phyloP scores from a whole-genome alignment of 2,797 vertebrate genomes.

The Hippopotamyrus pictus region DNA sequence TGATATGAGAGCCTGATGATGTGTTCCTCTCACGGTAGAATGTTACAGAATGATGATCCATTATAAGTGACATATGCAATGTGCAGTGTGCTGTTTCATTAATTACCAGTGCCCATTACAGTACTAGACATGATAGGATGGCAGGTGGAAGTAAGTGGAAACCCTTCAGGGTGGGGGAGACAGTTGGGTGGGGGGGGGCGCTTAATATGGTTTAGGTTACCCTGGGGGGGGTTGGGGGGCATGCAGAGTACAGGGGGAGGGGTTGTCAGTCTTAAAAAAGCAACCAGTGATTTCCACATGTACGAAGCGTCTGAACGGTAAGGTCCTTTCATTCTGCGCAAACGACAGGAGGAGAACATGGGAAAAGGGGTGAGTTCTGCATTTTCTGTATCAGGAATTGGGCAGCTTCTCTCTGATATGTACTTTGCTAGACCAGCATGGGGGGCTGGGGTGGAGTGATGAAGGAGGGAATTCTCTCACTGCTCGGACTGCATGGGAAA shows the following conservation, averaged over 20 bases:
- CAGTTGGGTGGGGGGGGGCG: not conserved
- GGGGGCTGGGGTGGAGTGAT: not conserved
- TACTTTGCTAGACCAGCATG: not conserved
- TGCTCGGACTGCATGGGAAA: not conserved
- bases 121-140: not conserved
- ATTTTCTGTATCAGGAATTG: not conserved
- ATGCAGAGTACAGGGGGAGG: constrained; percentile 23
- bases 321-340: constrained; percentile 40
- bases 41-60: not conserved
- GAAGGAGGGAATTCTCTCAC: not conserved
- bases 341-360: constrained; percentile 47
- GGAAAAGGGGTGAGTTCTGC: constrained; percentile 59
- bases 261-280: constrained; percentile 55
- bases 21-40: not conserved
- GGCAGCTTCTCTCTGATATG: not conserved
- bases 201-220: constrained; percentile 30
- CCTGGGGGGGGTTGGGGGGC: constrained; percentile 17
- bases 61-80: not conserved
- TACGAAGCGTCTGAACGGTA: constrained; percentile 29
- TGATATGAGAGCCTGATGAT: not conserved
- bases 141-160: constrained; percentile 40
- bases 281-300: constrained; percentile 45
- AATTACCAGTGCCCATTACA: not conserved
- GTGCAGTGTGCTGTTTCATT: not conserved
- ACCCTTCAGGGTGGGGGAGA: constrained; percentile 11